Percentiles rank a stretch among this genome's conserved stretches.
phyloP scores from a whole-genome alignment of 92 coral and sea anemone genomes.

The Porites rus region DNA sequence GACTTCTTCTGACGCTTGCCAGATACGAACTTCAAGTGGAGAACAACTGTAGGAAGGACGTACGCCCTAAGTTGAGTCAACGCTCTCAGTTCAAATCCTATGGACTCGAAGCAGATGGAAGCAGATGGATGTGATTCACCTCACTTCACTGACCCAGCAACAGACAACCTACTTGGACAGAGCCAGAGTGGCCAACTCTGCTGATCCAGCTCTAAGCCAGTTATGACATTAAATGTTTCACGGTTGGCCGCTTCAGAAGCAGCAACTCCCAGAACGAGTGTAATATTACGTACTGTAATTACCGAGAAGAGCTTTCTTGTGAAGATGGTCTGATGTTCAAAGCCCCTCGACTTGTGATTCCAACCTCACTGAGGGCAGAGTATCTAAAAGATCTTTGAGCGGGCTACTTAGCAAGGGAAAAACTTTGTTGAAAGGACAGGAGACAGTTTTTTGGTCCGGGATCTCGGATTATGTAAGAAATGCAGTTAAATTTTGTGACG shows the following conservation, averaged over 20 bases:
- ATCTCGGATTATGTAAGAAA: neutral
- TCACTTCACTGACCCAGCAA: neutral
- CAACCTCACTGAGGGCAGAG: neutral
- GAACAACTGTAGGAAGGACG: conserved; percentile 14
- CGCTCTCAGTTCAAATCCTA: conserved; percentile 21
- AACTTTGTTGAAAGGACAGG: neutral
- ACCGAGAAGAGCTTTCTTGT: neutral
- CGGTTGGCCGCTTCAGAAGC: neutral
- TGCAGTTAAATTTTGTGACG: neutral
- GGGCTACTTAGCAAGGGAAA: neutral
- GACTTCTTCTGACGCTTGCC: conserved; percentile 1
- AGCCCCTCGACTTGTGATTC: neutral
- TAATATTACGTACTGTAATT: neutral
- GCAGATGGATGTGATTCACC: neutral
- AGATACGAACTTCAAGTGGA: conserved; percentile 22
- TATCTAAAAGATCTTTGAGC: neutral
- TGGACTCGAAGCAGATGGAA: conserved; percentile 18
- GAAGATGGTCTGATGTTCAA: neutral
- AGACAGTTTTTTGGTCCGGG: conserved; percentile 17
- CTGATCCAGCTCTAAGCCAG: neutral
- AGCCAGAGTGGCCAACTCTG: neutral
- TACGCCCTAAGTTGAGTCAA: conserved; percentile 3
- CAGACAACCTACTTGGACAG: neutral
- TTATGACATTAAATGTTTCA: neutral
- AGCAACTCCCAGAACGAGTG: neutral